These are phyloP conservation scores for Mylabris phalerata DNA, from an alignment of 1,140 invertebrate species.

Conservation along the genomic window DNA sequence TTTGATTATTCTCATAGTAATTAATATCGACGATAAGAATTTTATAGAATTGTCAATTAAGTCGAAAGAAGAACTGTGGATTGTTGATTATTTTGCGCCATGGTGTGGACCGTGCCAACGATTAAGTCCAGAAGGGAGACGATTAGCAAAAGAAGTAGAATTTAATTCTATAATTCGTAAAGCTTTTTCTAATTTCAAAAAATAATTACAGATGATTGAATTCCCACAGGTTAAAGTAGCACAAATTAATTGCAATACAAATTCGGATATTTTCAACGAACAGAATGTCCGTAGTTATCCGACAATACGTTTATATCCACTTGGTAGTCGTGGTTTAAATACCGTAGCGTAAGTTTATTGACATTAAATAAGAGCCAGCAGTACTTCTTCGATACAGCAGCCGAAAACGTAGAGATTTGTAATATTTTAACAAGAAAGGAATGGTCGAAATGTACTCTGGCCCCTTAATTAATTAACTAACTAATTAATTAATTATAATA, in stretches of 20 bases:
- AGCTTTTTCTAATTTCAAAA: constrained; percentile 41
- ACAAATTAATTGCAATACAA: constrained; percentile 59
- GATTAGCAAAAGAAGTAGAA: constrained; percentile 57
- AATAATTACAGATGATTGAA: constrained; percentile 46
- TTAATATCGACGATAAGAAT: constrained; percentile 47
- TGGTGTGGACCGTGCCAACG: constrained; percentile 79
- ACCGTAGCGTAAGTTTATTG: constrained; percentile 47
- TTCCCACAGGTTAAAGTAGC: constrained; percentile 55
- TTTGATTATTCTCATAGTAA: constrained; percentile 44
- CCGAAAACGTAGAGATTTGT: too few species aligned
- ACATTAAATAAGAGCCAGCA: too few species aligned
- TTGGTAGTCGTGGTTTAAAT: constrained; percentile 45
- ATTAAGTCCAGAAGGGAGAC: constrained; percentile 71
- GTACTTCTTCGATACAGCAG: too few species aligned
- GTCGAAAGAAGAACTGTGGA: constrained; percentile 64
- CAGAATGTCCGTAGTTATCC: constrained; percentile 63
- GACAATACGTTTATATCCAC: constrained; percentile 61
- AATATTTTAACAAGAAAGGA: too few species aligned
- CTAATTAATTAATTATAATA: constrained; percentile 37
- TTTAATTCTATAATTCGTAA: constrained; percentile 47
- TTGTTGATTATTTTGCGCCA: constrained; percentile 82
- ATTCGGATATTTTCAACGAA: constrained; percentile 50
- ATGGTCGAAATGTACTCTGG: too few species aligned
- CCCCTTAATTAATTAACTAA: constrained; percentile 2
- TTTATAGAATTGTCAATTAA: constrained; percentile 55